Percentiles rank a stretch among this genome's conserved stretches.
phyloP scores from a whole-genome alignment of 2,797 vertebrate species.

The Pseudocheirus occidentalis region DNA sequence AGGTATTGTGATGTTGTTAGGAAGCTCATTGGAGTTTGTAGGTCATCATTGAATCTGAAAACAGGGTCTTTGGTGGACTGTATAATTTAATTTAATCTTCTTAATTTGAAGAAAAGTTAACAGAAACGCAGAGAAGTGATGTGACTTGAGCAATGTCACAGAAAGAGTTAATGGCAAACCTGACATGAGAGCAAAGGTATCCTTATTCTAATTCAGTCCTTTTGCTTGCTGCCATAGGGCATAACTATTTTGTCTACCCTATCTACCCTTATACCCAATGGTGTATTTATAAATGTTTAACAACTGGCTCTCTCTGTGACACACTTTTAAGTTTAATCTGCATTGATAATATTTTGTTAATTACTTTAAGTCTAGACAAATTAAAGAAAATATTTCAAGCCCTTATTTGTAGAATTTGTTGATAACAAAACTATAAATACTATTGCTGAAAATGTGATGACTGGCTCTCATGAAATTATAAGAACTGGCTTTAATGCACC shows the following conservation, averaged over 20 bases:
- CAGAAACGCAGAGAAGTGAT: not conserved
- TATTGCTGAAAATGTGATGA: not conserved
- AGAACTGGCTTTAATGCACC: not conserved
- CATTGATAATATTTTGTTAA: not conserved
- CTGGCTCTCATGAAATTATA: not conserved
- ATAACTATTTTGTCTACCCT: not conserved
- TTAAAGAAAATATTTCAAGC: not conserved
- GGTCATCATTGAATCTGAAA: not conserved
- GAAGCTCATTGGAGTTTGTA: not conserved
- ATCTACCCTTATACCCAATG: not conserved
- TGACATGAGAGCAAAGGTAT: not conserved
- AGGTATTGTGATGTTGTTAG: not conserved
- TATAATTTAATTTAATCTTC: not conserved
- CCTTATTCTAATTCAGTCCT: not conserved
- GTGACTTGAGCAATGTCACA: not conserved
- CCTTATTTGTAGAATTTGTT: not conserved
- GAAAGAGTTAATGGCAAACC: not conserved
- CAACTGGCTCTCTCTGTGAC: not conserved
- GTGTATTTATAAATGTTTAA: not conserved
- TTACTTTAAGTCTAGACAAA: not conserved
- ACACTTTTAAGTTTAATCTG: not conserved
- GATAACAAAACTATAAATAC: not conserved
- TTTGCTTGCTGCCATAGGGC: not conserved
- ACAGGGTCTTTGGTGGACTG: not conserved
- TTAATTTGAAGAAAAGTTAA: not conserved